A percentile compares a stretch with the other conserved stretches of the same genome.
Conservation (phyloP, 2,113 vertebrate genomes). For the Charina bottae region DNA sequence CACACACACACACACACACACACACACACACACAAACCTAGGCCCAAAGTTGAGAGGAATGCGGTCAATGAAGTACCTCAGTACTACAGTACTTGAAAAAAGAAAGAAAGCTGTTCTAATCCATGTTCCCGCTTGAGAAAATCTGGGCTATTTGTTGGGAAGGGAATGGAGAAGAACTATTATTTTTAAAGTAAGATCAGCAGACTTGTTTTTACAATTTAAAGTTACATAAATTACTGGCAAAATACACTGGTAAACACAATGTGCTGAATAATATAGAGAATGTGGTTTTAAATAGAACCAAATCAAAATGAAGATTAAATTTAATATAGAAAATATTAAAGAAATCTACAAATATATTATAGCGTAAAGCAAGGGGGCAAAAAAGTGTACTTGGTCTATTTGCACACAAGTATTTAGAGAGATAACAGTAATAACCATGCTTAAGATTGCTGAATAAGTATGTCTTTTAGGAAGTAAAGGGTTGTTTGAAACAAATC, state of each 20-base stretch:
- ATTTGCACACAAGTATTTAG: background rate
- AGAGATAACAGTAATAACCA: background rate
- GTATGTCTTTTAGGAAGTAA: background rate
- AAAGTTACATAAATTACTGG: background rate
- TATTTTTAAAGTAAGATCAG: background rate
- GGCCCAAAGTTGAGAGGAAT: slow-evolving; percentile 44
- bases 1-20: background rate
- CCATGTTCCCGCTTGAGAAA: slow-evolving; percentile 17
- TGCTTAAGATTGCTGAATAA: background rate
- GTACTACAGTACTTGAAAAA: background rate
- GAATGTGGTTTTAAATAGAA: background rate
- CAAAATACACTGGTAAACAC: background rate
- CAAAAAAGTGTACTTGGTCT: background rate
- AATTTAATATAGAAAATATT: background rate
- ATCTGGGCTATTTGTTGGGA: background rate
- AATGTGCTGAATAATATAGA: background rate
- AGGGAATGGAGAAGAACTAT: background rate
- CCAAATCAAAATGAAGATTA: background rate
- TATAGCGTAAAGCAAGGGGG: background rate
- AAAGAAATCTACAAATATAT: no score
- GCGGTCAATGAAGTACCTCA: slow-evolving; percentile 23
- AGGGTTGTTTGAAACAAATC: background rate
- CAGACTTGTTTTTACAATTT: background rate
- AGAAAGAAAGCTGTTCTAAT: background rate
- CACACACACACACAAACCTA: background rate